Percentiles rank a stretch among this genome's conserved stretches.
Conservation (phyloP, 2,888 invertebrate species). For the Plagodis pulveraria region DNA sequence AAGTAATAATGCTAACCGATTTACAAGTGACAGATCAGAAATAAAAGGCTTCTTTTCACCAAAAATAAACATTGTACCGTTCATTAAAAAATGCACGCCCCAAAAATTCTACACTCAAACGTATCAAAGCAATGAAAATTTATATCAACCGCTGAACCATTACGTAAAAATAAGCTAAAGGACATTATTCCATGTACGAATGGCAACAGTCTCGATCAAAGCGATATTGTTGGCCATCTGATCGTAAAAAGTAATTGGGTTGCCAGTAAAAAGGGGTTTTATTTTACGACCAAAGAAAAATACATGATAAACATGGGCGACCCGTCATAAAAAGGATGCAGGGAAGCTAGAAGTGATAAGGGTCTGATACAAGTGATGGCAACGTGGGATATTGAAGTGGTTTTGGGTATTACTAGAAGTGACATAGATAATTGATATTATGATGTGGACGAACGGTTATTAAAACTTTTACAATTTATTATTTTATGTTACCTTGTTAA, state of each 20-base stretch:
- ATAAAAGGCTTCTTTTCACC: background rate
- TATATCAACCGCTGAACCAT: slow-evolving; percentile 46
- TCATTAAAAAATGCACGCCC: slow-evolving; percentile 26
- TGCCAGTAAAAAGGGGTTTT: slow-evolving; percentile 78
- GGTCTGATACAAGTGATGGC: slow-evolving; percentile 13
- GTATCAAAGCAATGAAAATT: slow-evolving; percentile 49
- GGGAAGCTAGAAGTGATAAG: slow-evolving; percentile 46
- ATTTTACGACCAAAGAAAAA: slow-evolving; percentile 77
- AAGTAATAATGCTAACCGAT: background rate
- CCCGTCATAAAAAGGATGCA: slow-evolving; percentile 54
- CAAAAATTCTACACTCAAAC: slow-evolving; percentile 44
- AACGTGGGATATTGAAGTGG: background rate
- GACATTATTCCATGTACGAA: slow-evolving; percentile 55
- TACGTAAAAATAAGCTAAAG: slow-evolving; percentile 41
- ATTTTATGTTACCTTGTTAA: no score
- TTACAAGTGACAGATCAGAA: slow-evolving; percentile 6
- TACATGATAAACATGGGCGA: slow-evolving; percentile 75
- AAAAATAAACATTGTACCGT: slow-evolving; percentile 19
- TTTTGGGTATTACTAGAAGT: background rate
- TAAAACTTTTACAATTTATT: no score
- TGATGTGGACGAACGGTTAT: no score
- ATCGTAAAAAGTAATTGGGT: slow-evolving; percentile 83
- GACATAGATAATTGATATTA: background rate
- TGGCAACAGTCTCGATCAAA: slow-evolving; percentile 66
- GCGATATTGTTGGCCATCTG: slow-evolving; percentile 73